Conservation (phyloP, 2,113 vertebrate genomes). For the Egretta garzetta region DNA sequence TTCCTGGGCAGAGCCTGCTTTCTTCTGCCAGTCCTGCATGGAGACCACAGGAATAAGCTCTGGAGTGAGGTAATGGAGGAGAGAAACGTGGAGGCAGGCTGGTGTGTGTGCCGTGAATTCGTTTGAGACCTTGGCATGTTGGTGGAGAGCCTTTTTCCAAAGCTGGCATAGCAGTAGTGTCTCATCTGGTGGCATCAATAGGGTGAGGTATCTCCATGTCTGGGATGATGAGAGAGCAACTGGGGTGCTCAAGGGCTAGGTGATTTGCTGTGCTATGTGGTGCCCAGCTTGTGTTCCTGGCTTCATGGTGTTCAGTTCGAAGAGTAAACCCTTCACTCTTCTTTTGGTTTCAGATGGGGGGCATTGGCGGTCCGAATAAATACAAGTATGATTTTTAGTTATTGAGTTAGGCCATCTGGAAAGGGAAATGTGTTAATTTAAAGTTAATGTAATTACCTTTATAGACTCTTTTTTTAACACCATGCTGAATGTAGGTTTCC, state of each 20-base stretch:
- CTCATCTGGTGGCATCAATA: neutral
- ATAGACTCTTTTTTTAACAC: neutral
- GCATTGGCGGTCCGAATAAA: neutral
- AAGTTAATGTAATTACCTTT: neutral
- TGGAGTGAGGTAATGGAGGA: neutral
- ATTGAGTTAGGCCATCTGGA: neutral
- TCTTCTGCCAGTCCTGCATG: neutral
- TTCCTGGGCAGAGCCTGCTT: neutral
- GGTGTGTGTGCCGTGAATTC: rapidly evolving
- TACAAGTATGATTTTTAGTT: neutral
- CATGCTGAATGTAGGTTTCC: neutral
- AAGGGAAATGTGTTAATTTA: neutral
- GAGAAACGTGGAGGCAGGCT: neutral
- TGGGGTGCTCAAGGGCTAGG: neutral
- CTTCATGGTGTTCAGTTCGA: neutral
- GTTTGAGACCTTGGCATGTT: neutral
- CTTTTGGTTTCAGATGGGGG: neutral
- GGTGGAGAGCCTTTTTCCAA: neutral
- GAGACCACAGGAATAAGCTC: rapidly evolving
- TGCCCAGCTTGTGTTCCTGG: neutral
- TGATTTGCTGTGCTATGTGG: neutral
- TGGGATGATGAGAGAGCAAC: neutral
- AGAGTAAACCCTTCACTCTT: neutral
- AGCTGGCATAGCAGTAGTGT: neutral
- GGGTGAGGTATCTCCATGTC: neutral